These are phyloP conservation scores for Eciton burchellii DNA, from an alignment of 1,140 invertebrate genomes.

Conservation along the genomic window DNA sequence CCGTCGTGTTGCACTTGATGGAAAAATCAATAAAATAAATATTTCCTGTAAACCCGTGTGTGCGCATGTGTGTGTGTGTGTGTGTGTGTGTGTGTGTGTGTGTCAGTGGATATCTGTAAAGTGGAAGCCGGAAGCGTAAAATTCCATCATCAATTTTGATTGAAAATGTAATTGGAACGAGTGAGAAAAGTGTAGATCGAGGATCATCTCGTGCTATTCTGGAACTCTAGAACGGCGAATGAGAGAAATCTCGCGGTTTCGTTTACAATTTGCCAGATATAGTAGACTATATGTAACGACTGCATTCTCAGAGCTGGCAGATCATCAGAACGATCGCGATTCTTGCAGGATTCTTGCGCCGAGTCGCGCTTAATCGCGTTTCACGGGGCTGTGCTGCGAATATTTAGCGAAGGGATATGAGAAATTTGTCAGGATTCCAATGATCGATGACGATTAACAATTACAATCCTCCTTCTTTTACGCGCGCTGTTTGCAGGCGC, in stretches of 20 bases:
- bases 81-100: too few species aligned
- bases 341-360: too few species aligned
- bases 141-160: constrained; percentile 13
- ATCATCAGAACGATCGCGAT: too few species aligned
- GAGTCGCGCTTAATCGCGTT: too few species aligned
- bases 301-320: too few species aligned
- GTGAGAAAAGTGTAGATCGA: constrained; percentile 16
- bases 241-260: constrained; percentile 11
- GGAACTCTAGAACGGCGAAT: constrained; percentile 1
- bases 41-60: too few species aligned
- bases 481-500: background rate
- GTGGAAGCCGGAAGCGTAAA: too few species aligned
- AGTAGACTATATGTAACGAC: too few species aligned
- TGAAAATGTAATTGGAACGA: constrained; percentile 49
- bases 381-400: too few species aligned
- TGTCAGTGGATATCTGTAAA: too few species aligned
- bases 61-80: too few species aligned
- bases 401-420: background rate
- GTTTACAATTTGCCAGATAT: too few species aligned
- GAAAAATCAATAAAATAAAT: constrained; percentile 26
- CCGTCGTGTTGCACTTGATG: constrained; percentile 6
- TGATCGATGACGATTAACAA: background rate
- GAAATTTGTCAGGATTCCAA: background rate
- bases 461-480: constrained; percentile 2
- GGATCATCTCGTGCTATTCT: background rate